Evolutionary conservation across 2,113 vertebrate genomes (phyloP), one percentile per base, ranked within the genome.

Genomic region (Rutilus rutilus): DNA sequence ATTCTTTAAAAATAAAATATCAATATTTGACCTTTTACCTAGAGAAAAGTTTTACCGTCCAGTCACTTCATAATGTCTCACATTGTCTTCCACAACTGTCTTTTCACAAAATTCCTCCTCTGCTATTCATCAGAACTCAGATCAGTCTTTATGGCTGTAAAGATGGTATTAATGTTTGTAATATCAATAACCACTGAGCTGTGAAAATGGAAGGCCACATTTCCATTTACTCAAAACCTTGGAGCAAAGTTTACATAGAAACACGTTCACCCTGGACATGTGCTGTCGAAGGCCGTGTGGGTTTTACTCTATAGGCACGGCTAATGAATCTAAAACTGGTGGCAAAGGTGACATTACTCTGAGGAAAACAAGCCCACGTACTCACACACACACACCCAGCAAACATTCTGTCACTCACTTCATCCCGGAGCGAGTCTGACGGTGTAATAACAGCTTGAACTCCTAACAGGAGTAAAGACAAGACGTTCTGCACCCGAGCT

Each of bases 221-320:
- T 65, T 47, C 23, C 3, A 81, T 47, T 65, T 14, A 64, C 11
- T 23, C 67, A 33, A 36, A 65, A 74, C 82, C 81, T 82, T 86
- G 60, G 57, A 65, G 82, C 83, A 73, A 85, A 78, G 74, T 88
- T 88, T 87, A 73, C 85, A 60, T 9, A 85, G 81, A 69, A 78
- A 78, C 81, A 33, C 73, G 65, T 88, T 86, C 62, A 77, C n/a
- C 76, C 77, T 60, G 42, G 33, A 84, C 71, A 76, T 45, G 69
- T 67, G 77, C n/a, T 21, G 27, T 76, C 57, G 54, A 80, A 87
- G 78, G 62, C 36, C 27, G 14, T 25, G 69, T 59, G 7, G 39
- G 39, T 57, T 74, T 60, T 23, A 57, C 60, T 64, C 59, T 30
- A 39, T 15, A 83, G 78, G 76, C 42, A 23, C 17, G 25, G 19